Evolutionary conservation across 2,113 vertebrate species (phyloP).

Genomic region (Oreotragus oreotragus): DNA sequence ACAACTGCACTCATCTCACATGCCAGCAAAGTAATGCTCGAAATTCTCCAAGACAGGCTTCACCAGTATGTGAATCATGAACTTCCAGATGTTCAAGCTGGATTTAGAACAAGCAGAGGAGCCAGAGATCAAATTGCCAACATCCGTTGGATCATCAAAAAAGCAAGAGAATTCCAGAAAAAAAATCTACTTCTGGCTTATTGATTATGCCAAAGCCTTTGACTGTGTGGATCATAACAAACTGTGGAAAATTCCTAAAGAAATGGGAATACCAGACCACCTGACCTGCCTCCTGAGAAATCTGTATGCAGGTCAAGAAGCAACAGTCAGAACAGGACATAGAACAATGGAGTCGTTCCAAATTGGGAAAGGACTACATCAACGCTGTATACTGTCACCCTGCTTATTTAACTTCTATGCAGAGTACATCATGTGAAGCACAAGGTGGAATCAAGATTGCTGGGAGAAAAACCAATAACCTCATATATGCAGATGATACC

Average conservation of each 20-base stretch:
- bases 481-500: background rate
- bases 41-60: background rate
- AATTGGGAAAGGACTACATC: background rate
- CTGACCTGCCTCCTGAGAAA: background rate
- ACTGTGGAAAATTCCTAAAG: too few species aligned
- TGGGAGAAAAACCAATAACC: background rate
- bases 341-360: background rate
- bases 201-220: too few species aligned
- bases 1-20: background rate
- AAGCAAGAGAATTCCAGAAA: background rate
- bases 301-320: background rate
- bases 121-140: background rate
- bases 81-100: background rate
- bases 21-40: background rate
- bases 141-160: rapidly evolving
- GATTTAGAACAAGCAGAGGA: background rate
- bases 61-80: background rate
- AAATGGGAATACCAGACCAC: background rate
- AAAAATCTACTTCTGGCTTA: background rate
- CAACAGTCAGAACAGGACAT: background rate
- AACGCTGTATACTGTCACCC: rapidly evolving
- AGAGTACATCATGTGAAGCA: background rate
- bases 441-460: background rate
- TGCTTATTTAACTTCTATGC: background rate
- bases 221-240: too few species aligned